Evolutionary conservation across 2,888 invertebrate genomes (phyloP), one percentile per base, ranked within the genome.

Genomic region (Drosophila buzzatii): DNA sequence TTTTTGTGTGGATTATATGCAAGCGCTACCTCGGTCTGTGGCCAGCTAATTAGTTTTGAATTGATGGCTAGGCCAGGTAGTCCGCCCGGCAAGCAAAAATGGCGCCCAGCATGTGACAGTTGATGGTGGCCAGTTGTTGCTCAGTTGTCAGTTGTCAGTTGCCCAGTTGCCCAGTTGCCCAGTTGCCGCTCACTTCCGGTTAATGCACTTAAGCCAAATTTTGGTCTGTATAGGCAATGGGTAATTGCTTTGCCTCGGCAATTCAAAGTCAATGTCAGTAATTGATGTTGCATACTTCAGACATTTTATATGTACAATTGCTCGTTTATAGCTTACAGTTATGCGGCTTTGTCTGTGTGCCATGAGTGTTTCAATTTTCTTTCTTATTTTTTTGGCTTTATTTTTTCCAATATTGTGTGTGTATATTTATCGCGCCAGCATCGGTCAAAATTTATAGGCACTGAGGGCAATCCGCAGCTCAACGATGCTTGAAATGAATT

Each of bases 251-350:
- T 53, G 63, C 63, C 47, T 33, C 35, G 31, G 61, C 63, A 71
- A 72, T 89, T 85, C 89, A 85, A 89, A 85, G 85, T 89, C 85
- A 85, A 88, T 85, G 89, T 39, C 82, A 73, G 56, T 74, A 89
- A 79, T 86, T 81, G 74, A 79, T 72, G 45, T 70, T 79, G 87
- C 70, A 70, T 68, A 65, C 76, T 71, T 79, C 55, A 65, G 63
- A 42, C 52, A 62, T 51, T 81, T 73, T 53, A 51, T 70, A 51
- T 18, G 49, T 51, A 81, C 78, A 79, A 79, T 79, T 79, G 73
- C 77, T 79, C 51, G 64, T 44, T 45, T 65, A 65, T 69, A 70
- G 68, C 66, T 41, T 41, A 85, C 73, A 80, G 73, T 71, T 74
- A 60, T 77, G 57, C 49, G 55, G 61, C 72, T 74, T 79, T 76